Conservation (phyloP, 2,797 vertebrate species). For the Serranus cabrilla region DNA sequence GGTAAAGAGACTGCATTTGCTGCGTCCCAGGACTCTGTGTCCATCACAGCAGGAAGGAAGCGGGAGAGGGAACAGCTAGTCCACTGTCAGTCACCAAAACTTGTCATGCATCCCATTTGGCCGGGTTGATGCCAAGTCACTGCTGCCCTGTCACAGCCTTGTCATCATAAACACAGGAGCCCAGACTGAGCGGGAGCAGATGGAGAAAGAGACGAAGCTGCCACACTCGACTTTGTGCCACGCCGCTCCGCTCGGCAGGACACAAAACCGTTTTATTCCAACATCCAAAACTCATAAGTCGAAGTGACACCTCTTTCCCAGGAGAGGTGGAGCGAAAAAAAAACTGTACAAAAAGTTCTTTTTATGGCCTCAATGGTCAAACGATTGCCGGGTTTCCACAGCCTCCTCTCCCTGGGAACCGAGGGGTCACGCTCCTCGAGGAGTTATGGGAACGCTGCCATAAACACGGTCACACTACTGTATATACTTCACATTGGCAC, state of each 20-base stretch:
- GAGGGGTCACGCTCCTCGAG: slow-evolving; percentile 12
- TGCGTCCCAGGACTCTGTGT: slow-evolving; percentile 7
- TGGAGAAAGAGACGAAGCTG: slow-evolving; percentile 23
- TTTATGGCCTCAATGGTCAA: slow-evolving; percentile 41
- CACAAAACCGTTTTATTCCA: slow-evolving; percentile 32
- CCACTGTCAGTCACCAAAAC: slow-evolving; percentile 40
- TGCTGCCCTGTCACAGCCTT: slow-evolving; percentile 41
- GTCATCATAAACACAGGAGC: slow-evolving; percentile 51
- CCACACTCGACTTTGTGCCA: slow-evolving; percentile 12
- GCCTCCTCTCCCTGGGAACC: slow-evolving; percentile 45
- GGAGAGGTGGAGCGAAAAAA: slow-evolving; percentile 18
- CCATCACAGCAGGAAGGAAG: slow-evolving; percentile 30
- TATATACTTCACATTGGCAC: slow-evolving; percentile 9
- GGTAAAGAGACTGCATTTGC: slow-evolving; percentile 11
- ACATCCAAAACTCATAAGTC: slow-evolving; percentile 26
- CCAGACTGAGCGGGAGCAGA: slow-evolving; percentile 47
- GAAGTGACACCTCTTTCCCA: slow-evolving; percentile 38
- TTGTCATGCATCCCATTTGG: slow-evolving; percentile 51
- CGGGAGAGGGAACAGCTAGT: slow-evolving; percentile 47
- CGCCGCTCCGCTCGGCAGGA: background rate
- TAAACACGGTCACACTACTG: slow-evolving; percentile 14
- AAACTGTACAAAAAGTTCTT: slow-evolving; percentile 7
- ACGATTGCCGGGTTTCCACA: slow-evolving; percentile 47
- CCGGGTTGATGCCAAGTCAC: slow-evolving; percentile 33
- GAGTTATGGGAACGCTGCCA: slow-evolving; percentile 19